These are phyloP conservation scores for Gymnorhina tibicen DNA, from an alignment of 2,113 vertebrate species.

Conservation along the genomic window DNA sequence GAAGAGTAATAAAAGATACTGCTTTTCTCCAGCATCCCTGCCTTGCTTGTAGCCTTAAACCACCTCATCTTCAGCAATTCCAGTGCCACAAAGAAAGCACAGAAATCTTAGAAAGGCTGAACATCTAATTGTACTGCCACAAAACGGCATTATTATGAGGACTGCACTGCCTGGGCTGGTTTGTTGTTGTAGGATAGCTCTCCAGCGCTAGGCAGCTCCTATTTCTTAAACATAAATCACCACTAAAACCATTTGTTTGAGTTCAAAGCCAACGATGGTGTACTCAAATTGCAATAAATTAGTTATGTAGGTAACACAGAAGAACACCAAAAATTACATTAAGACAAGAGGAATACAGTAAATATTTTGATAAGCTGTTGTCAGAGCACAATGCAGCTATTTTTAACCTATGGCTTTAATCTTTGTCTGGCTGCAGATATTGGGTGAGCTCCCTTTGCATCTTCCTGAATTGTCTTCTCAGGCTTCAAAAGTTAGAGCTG, in stretches of 20 bases:
- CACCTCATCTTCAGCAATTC: background rate
- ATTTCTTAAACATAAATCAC: constrained; percentile 24
- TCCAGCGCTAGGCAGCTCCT: background rate
- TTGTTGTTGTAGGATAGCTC: constrained; percentile 27
- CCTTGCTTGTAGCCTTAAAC: background rate
- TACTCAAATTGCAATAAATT: background rate
- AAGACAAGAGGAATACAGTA: background rate
- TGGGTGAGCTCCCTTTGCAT: background rate
- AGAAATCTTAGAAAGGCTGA: background rate
- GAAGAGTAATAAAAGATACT: background rate
- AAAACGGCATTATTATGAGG: background rate
- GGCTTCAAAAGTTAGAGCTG: background rate
- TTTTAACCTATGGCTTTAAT: background rate
- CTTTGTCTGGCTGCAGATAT: background rate
- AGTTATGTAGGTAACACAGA: background rate
- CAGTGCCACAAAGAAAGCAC: background rate
- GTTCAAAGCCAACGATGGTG: background rate
- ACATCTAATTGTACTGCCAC: background rate
- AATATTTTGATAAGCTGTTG: constrained; percentile 5
- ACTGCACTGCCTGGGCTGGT: background rate
- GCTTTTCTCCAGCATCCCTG: background rate
- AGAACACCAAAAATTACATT: background rate
- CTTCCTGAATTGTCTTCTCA: background rate
- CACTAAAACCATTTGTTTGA: background rate
- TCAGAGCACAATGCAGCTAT: background rate